phyloP scores from a whole-genome alignment of 2,888 invertebrate species.

The Plagodis dolabraria region DNA sequence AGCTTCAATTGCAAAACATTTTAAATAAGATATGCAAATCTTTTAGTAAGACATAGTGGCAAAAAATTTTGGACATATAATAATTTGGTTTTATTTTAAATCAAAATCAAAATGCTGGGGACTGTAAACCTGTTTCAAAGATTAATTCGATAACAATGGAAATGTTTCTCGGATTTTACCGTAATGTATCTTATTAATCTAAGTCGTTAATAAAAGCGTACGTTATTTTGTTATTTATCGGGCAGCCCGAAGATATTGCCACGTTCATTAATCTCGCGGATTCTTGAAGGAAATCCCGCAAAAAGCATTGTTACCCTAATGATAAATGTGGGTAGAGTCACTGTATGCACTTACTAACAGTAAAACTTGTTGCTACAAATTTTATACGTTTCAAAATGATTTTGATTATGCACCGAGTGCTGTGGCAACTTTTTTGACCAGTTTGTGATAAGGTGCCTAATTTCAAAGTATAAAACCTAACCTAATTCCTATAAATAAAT shows the following conservation, averaged over 20 bases:
- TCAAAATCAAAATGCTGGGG: background rate
- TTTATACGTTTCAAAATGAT: too few species aligned
- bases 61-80: too few species aligned
- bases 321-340: constrained; percentile 66
- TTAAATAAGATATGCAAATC: too few species aligned
- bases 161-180: constrained; percentile 23
- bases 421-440: background rate
- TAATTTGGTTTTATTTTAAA: too few species aligned
- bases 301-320: constrained; percentile 80
- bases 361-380: constrained; percentile 4
- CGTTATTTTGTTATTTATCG: constrained; percentile 81
- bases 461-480: too few species aligned
- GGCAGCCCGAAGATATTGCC: constrained; percentile 74
- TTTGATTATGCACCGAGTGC: background rate
- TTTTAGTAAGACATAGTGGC: too few species aligned
- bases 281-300: constrained; percentile 79
- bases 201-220: constrained; percentile 65
- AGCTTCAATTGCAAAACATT: too few species aligned
- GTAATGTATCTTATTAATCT: constrained; percentile 34
- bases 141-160: constrained; percentile 12
- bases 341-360: constrained; percentile 9
- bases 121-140: constrained; percentile 8
- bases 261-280: constrained; percentile 79
- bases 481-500: too few species aligned
- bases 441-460: too few species aligned